Evolutionary conservation across 1,140 invertebrate species (phyloP).

Genomic region (Drosophila carrolli): DNA sequence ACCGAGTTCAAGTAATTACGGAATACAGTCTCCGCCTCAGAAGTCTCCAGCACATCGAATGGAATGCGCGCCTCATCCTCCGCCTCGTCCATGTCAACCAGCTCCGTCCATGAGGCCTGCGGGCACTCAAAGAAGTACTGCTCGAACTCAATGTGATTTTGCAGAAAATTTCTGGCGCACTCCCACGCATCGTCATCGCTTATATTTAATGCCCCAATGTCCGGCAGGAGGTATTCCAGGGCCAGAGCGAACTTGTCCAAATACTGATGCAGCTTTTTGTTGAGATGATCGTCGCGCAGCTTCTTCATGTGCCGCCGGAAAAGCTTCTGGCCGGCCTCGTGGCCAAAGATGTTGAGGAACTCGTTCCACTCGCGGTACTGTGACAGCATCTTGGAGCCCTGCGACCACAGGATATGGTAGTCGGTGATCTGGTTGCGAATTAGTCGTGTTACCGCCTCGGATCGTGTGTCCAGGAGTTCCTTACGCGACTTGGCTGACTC

Average conservation of each 20-base stretch:
- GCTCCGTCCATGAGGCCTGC: constrained; percentile 92
- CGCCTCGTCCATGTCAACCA: constrained; percentile 86
- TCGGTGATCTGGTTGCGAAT: constrained; percentile 92
- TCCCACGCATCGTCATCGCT: constrained; percentile 92
- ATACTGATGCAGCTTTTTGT: constrained; percentile 92
- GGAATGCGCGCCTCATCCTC: constrained; percentile 92
- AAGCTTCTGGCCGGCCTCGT: constrained; percentile 92
- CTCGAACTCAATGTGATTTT: constrained; percentile 94
- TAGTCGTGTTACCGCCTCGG: constrained; percentile 93
- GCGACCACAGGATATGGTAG: constrained; percentile 94
- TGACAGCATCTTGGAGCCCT: constrained; percentile 93
- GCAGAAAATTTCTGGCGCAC: constrained; percentile 92
- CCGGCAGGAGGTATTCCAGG: constrained; percentile 93
- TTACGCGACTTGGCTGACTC: constrained; percentile 94
- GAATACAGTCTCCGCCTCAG: constrained; percentile 96
- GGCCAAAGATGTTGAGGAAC: constrained; percentile 94
- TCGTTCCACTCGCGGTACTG: constrained; percentile 95
- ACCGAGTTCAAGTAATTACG: constrained; percentile 95
- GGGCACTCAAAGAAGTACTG: constrained; percentile 95
- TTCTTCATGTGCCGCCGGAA: constrained; percentile 94
- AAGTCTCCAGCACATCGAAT: constrained; percentile 94
- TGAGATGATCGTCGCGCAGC: constrained; percentile 93
- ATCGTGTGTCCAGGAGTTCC: constrained; percentile 94
- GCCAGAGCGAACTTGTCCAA: constrained; percentile 92
- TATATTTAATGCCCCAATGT: constrained; percentile 89